phyloP scores from a whole-genome alignment of 2,888 invertebrate genomes.

The Amblyjoppa fuscipennis region DNA sequence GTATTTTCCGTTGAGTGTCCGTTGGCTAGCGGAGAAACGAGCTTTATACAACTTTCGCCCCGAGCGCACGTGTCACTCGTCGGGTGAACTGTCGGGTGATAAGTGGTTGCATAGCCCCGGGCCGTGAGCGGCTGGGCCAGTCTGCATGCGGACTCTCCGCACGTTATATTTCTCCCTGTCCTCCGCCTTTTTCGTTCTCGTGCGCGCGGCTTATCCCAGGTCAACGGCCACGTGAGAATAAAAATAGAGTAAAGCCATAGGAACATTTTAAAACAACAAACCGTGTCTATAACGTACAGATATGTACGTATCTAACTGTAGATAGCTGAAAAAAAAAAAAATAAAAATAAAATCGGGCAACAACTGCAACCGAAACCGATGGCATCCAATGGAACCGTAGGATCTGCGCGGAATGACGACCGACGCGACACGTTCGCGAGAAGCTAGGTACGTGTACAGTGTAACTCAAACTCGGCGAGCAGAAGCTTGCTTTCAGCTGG shows the following conservation, averaged over 20 bases:
- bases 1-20: not conserved
- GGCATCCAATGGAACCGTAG: slow-evolving; percentile 1
- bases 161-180: slow-evolving; percentile 17
- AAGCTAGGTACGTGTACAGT: not conserved
- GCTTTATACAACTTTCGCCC: slow-evolving; percentile 40
- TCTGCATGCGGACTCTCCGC: not conserved
- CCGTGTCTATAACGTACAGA: not conserved
- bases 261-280: not conserved
- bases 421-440: slow-evolving; percentile 36
- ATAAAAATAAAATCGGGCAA: not conserved
- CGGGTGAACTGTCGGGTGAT: slow-evolving; percentile 38
- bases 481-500: slow-evolving; percentile 22
- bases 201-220: too few species aligned
- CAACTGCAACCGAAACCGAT: not conserved
- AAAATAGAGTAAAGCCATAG: not conserved
- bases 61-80: slow-evolving; percentile 40
- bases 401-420: not conserved
- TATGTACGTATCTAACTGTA: too few species aligned
- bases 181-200: not conserved
- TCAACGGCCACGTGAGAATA: not conserved
- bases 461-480: not conserved
- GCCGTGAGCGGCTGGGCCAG: not conserved
- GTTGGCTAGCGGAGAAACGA: slow-evolving; percentile 14
- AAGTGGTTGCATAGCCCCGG: slow-evolving; percentile 33
- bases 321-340: not conserved